Percentiles rank a stretch among this genome's conserved stretches.
phyloP scores from a whole-genome alignment of 2,113 vertebrate species.

The Origma solitaria region DNA sequence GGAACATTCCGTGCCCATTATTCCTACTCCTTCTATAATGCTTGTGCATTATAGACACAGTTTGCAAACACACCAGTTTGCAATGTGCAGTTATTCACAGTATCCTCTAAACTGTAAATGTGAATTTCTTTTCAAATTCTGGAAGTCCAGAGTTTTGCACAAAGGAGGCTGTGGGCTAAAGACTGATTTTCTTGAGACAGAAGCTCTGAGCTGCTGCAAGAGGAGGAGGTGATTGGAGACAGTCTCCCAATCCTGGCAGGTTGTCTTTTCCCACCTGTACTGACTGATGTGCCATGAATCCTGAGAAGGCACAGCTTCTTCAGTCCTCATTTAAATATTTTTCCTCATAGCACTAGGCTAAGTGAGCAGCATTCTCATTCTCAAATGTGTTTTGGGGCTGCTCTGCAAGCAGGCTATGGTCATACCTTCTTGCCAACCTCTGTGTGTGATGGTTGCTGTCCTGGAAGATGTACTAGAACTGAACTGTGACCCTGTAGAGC shows the following conservation, averaged over 20 bases:
- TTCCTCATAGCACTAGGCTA: neutral
- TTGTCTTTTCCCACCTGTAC: neutral
- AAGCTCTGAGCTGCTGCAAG: neutral
- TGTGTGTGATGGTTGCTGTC: neutral
- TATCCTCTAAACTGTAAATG: neutral
- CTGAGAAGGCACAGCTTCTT: neutral
- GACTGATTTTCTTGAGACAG: neutral
- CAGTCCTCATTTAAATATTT: neutral
- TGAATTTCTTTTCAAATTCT: neutral
- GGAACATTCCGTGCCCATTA: neutral
- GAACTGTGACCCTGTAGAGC: neutral
- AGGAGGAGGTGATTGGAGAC: neutral
- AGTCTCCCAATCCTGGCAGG: neutral
- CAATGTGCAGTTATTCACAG: neutral
- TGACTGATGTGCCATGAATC: neutral
- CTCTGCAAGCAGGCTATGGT: neutral
- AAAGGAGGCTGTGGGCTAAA: neutral
- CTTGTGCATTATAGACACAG: neutral
- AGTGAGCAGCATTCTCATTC: neutral
- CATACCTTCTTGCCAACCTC: neutral
- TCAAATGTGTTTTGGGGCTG: neutral
- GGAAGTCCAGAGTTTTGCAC: neutral
- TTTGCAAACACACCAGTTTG: constrained; percentile 5
- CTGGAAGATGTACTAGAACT: neutral
- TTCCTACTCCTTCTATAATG: neutral